These are phyloP conservation scores for Anthonomus grandis DNA, from an alignment of 1,140 invertebrate genomes.

Conservation along the genomic window DNA sequence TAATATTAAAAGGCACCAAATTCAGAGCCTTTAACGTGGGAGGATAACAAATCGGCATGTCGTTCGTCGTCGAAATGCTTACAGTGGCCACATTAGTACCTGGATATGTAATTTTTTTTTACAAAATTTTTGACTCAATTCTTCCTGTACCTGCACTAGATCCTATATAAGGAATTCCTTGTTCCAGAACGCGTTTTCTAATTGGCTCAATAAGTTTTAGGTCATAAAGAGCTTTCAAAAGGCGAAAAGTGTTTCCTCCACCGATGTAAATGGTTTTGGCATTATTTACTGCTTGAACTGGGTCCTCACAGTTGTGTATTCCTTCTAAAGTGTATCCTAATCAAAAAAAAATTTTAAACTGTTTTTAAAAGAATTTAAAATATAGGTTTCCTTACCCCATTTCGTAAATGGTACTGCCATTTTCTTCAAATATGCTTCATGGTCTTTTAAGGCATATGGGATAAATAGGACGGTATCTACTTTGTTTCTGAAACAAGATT, in stretches of 20 bases:
- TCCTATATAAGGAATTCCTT: conserved; percentile 73
- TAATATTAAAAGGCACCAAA: conserved; percentile 81
- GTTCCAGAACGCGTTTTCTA: conserved; percentile 57
- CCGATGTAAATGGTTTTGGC: conserved; percentile 74
- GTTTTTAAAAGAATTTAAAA: not conserved
- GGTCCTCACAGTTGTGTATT: conserved; percentile 59
- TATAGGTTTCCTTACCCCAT: conserved; percentile 53
- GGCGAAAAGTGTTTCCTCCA: conserved; percentile 78
- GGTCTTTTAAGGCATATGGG: conserved; percentile 68
- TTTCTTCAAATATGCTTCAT: conserved; percentile 65
- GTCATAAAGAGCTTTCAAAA: conserved; percentile 70
- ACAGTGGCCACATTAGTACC: conserved; percentile 73
- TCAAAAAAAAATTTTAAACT: conserved; percentile 10
- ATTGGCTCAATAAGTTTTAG: conserved; percentile 64
- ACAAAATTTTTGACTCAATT: not conserved
- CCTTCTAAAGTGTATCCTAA: conserved; percentile 58
- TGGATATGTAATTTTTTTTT: conserved; percentile 11
- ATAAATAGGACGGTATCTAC: conserved; percentile 70
- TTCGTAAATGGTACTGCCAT: conserved; percentile 58
- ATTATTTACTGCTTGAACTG: conserved; percentile 55
- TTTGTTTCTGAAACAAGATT: conserved; percentile 56
- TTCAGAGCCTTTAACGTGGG: conserved; percentile 68
- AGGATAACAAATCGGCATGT: conserved; percentile 81
- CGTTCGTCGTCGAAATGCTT: conserved; percentile 79
- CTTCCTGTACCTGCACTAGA: conserved; percentile 64